These are phyloP conservation scores for Petaurus breviceps DNA, from an alignment of 2,113 vertebrate species.

Conservation along the genomic window DNA sequence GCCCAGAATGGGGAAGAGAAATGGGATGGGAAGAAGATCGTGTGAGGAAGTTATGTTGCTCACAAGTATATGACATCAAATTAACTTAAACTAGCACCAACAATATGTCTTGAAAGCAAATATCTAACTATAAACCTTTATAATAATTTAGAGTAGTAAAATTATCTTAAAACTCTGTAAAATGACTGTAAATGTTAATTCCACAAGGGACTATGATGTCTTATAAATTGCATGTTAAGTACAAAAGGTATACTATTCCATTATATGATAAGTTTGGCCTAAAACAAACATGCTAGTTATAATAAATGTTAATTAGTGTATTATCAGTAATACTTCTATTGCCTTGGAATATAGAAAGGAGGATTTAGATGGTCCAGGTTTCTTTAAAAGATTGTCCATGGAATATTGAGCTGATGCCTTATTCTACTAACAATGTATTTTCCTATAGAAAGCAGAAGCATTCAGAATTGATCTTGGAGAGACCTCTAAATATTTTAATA, in stretches of 20 bases:
- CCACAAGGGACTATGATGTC: neutral
- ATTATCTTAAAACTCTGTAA: neutral
- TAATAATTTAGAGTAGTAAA: neutral
- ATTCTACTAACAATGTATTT: neutral
- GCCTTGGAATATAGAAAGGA: neutral
- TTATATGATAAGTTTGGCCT: neutral
- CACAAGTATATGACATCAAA: neutral
- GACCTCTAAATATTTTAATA: neutral
- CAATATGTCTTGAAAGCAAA: neutral
- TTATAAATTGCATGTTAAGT: neutral
- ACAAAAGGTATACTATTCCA: neutral
- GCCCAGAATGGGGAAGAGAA: neutral
- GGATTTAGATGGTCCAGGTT: neutral
- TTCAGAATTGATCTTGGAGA: neutral
- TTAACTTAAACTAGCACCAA: neutral
- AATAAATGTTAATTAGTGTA: neutral
- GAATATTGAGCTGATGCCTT: neutral
- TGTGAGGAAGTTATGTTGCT: neutral
- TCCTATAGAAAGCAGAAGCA: neutral
- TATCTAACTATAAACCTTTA: neutral
- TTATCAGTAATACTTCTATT: neutral
- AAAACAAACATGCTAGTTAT: neutral
- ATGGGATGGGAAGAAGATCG: neutral
- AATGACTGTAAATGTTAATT: neutral
- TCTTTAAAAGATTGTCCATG: neutral